Evolutionary conservation across 2,888 invertebrate genomes (phyloP), one percentile per base, ranked within the genome.

Genomic region (Parnassius apollo): DNA sequence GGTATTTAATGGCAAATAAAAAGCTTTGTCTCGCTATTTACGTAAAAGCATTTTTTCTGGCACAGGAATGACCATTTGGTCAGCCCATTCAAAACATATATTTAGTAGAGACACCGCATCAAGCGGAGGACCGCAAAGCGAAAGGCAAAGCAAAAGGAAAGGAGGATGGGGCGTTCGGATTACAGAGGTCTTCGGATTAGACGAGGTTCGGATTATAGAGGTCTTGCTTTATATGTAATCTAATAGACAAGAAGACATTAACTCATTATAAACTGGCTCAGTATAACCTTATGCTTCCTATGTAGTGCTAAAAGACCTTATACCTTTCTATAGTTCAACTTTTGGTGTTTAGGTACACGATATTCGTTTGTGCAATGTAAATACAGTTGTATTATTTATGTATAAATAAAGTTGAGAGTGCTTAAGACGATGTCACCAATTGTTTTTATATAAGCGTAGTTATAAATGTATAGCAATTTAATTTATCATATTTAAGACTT

Each of bases 361-460:
- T 67, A 74, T 75, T 67, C 69, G 70, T 78, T 77, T 78, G 82
- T 84, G 80, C 78, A 80, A 77, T 86, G 84, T 86, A 84, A 79
- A 83, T 85, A 83, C 49, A 46, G 42, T 56, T 63, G 35, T 58
- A 18, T 63, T 59, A 59, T 63, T 56, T 63, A 56, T 57, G 42
- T 58, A 55, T 55, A 60, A 60, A 60, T 48, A 62, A 55, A 54
- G 25, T 48, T n/a, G 62, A 51, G 50, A 59, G 46, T 63, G 59
- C 58, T 63, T 63, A 44, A 56, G 42, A 51, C 10, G 54, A 59
- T 49, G 50, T 62, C 49, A 51, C 45, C 55, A 45, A 62, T 52
- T 62, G 57, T 51, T 51, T 54, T 58, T n/a, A 11, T 42, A 2
- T 62, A 58, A 58, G 25, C n/a, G 42, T 56, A 45, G 45, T 61